Base-by-base conservation (phyloP, 2,888 invertebrate genomes). In the Biston stratarius region DNA sequence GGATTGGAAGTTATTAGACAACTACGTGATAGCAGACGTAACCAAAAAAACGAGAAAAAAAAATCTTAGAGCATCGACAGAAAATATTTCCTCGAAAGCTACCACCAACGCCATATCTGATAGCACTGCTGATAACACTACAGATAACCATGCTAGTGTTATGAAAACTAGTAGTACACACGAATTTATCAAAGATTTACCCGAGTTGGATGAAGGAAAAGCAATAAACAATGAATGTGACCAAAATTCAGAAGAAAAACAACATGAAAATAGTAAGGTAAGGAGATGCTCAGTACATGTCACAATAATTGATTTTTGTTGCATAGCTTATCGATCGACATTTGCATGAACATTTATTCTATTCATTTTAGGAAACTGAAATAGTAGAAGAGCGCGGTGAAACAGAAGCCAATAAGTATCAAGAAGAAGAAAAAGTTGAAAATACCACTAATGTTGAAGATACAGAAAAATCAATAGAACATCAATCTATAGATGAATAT, bases 1-100 rank as follows among this genome's bases (percentile, higher is more conserved):
- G 95, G 97, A 97, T 77, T 97, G 97, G 97, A 94, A 94, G 74
- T 89, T 96, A 71, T 84, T 96, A 71, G 95, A 95, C 60, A 89
- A 92, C 15, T 92, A 94, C 49, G 88, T 92, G 51, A 88, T 89
- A 82, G 83, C 87, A 40, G 93, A 93, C 78, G 77, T 89, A 71
- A 88, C 84, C 73, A 92, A 94, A 81, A 94, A 92, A 70, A 83
- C 87, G 67, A 80, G 84, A 72, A 89, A 86, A 81, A 92, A 88
- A 78, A 86, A 88, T 75, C 76, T 87, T 24, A 92, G 89, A 77
- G 86, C 88, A 34, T 86, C 92, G 51, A 88, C 80, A 70, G 92
- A 91, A 79, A 92, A 94, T 77, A 93, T 93, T 75, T 94, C 94
- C 11, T 89, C 91, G 40, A 91, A 91, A 82, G 91, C 87, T 67